Evolutionary conservation across 30 jellyfish, hydroid and myxozoan genomes (phyloP).

Genomic region (Pelagia noctiluca): DNA sequence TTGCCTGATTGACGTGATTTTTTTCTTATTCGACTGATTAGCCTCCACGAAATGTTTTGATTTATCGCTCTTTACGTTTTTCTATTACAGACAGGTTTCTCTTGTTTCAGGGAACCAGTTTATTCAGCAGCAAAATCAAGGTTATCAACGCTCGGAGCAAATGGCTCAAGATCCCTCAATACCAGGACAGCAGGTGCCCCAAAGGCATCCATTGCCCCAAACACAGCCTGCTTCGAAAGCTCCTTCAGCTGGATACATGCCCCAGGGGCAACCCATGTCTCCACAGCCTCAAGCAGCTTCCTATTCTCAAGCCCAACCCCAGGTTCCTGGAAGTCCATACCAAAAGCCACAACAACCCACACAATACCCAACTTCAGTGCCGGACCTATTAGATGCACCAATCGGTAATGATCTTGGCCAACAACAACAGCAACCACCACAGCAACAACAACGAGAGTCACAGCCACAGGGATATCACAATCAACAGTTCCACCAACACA

Average conservation of each 20-base stretch:
- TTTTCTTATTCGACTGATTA: too few relatives aligned
- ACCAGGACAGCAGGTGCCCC: background rate
- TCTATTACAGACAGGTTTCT: too few relatives aligned
- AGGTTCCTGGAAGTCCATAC: conserved; percentile 18
- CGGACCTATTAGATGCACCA: conserved; percentile 79
- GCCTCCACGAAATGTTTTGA: too few relatives aligned
- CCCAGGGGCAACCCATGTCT: background rate
- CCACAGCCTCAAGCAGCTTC: background rate
- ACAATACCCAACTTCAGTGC: conserved; percentile 47
- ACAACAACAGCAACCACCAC: conserved; percentile 52
- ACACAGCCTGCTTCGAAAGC: background rate
- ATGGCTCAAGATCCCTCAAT: background rate
- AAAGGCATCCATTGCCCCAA: background rate
- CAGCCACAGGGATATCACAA: conserved; percentile 26
- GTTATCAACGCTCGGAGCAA: too few relatives aligned
- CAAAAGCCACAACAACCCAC: conserved; percentile 64
- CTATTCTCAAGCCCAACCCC: conserved; percentile 15
- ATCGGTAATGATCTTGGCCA: conserved; percentile 68
- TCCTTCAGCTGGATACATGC: background rate
- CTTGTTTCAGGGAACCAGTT: too few relatives aligned
- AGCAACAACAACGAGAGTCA: conserved; percentile 33
- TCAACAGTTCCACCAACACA: conserved; percentile 44
- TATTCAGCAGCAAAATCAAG: too few relatives aligned
- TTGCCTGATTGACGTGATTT: too few relatives aligned
- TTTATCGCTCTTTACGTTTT: too few relatives aligned